Percentiles rank a stretch among this genome's conserved stretches.
These are phyloP conservation scores for Melanotaenia parkinsoni DNA, from an alignment of 2,797 vertebrate genomes.

Conservation along the genomic window DNA sequence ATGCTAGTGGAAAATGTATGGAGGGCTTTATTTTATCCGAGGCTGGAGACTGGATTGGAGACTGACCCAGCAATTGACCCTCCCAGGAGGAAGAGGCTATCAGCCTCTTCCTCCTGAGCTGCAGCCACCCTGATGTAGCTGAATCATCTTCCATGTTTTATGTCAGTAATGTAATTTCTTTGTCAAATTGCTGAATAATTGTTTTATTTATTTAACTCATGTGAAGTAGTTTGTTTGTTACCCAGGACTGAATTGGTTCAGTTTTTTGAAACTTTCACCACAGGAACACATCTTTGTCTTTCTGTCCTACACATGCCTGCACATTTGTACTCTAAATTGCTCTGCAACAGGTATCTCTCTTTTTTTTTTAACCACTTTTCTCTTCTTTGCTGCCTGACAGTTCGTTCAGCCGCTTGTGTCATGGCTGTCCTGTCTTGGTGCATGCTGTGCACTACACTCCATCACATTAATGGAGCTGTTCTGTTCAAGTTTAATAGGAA, in stretches of 20 bases:
- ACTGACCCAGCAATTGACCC: too few relatives aligned
- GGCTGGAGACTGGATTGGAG: too few relatives aligned
- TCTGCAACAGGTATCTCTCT: neutral
- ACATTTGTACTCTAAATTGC: neutral
- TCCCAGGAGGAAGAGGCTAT: too few relatives aligned
- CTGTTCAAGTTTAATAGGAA: neutral
- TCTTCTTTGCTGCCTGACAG: neutral
- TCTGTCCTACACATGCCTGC: too few relatives aligned
- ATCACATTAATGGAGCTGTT: neutral
- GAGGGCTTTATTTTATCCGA: too few relatives aligned
- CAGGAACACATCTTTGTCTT: neutral
- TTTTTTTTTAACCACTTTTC: neutral
- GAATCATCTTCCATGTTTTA: neutral
- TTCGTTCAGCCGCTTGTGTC: constrained; percentile 4
- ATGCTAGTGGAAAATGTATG: too few relatives aligned
- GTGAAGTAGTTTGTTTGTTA: too few relatives aligned
- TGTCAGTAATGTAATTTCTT: neutral
- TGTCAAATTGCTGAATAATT: too few relatives aligned
- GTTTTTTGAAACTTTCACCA: too few relatives aligned
- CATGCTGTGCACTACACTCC: neutral
- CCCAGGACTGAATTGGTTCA: neutral
- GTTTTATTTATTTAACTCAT: too few relatives aligned
- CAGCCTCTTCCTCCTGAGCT: too few relatives aligned
- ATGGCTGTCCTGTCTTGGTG: neutral
- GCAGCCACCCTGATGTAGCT: too few relatives aligned